A percentile compares a stretch with the other conserved stretches of the same genome.
Conservation (phyloP, 1,140 invertebrate genomes). For the Cydia splendana region DNA sequence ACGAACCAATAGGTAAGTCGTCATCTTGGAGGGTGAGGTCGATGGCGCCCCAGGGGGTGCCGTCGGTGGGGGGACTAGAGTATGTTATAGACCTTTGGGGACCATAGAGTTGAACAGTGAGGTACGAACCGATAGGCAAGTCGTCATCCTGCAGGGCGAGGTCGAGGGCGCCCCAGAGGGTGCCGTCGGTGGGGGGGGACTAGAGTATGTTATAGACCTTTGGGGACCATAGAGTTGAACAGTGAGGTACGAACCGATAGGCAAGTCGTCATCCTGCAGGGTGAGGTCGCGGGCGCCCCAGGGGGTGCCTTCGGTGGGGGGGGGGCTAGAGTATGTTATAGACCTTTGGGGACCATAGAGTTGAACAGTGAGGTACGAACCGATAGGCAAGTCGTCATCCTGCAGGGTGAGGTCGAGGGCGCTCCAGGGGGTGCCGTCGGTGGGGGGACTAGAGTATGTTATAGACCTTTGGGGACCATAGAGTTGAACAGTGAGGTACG, state of each 20-base stretch:
- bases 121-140: conserved; percentile 55
- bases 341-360: too few relatives aligned
- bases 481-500: too few relatives aligned
- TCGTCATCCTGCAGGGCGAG: too few relatives aligned
- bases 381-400: too few relatives aligned
- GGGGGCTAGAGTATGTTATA: too few relatives aligned
- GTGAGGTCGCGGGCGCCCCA: conserved; percentile 57
- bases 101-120: neutral
- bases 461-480: too few relatives aligned
- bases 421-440: too few relatives aligned
- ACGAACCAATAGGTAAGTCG: conserved; percentile 60
- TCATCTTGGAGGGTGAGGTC: conserved; percentile 61
- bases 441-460: too few relatives aligned
- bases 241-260: conserved; percentile 48
- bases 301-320: conserved; percentile 44
- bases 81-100: conserved; percentile 41
- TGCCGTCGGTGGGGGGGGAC: conserved; percentile 53
- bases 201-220: too few relatives aligned
- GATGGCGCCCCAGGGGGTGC: conserved; percentile 49
- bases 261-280: conserved; percentile 62
- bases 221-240: neutral
- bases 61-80: conserved; percentile 54
- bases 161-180: conserved; percentile 54
- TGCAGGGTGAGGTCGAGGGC: too few relatives aligned
- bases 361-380: too few relatives aligned